Percentiles rank a stretch among this genome's conserved stretches.
Evolutionary conservation across 2,797 vertebrate species (phyloP).

Genomic region (Poeciliopsis gracilis): DNA sequence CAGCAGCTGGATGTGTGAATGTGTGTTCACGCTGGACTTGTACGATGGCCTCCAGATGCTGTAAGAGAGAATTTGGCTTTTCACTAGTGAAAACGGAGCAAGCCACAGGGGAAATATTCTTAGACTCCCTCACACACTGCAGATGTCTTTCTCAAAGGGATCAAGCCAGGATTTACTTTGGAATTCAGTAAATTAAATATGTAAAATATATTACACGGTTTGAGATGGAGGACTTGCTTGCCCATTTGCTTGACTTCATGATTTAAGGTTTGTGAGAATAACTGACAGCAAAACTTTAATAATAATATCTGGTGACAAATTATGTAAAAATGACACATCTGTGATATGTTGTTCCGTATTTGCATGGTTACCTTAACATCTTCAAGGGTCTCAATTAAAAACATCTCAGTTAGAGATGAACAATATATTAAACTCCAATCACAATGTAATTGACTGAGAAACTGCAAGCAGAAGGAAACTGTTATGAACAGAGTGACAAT

Average conservation of each 20-base stretch:
- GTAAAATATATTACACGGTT: background rate
- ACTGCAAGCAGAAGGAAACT: background rate
- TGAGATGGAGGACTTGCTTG: slow-evolving; percentile 12
- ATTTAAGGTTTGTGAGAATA: slow-evolving; percentile 3
- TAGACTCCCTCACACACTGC: slow-evolving; percentile 22
- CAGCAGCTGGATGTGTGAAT: slow-evolving; percentile 18
- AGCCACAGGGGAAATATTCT: slow-evolving; percentile 29
- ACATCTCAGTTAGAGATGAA: background rate
- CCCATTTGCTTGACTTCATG: slow-evolving; percentile 14
- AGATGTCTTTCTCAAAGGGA: slow-evolving; percentile 15
- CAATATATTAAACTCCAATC: background rate
- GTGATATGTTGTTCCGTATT: background rate
- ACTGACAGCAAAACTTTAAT: background rate
- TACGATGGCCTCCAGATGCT: slow-evolving; percentile 42
- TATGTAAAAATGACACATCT: background rate
- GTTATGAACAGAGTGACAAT: background rate
- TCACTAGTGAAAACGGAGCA: slow-evolving; percentile 30
- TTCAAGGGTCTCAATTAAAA: background rate
- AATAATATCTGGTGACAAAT: background rate
- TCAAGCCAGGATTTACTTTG: slow-evolving; percentile 16
- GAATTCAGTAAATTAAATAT: slow-evolving; percentile 7
- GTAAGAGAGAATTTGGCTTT: slow-evolving; percentile 42
- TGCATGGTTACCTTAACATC: background rate
- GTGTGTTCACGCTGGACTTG: slow-evolving; percentile 13
- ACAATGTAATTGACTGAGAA: background rate